Base-by-base conservation (phyloP, 2,888 invertebrate species). In the Imbricaverruca yamaguchii region DNA sequence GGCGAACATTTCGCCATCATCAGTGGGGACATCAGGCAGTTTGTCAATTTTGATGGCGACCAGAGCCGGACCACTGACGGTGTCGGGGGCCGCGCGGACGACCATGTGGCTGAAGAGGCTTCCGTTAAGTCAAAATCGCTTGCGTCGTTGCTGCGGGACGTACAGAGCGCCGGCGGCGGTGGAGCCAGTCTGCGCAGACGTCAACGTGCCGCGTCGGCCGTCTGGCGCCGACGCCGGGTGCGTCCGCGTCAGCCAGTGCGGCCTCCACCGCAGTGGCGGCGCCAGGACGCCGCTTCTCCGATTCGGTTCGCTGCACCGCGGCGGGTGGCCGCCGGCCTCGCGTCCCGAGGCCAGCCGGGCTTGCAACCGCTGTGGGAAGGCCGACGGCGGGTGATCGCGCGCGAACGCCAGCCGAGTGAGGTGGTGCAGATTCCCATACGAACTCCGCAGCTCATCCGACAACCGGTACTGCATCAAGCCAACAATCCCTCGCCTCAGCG, bases 1-100 rank as follows among this genome's bases (percentile, higher is more conserved):
- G 79, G 57, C 6, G 79, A 79, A 10, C 59, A 79, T 39, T 79
- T 57, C 25, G 79, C 79, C 25, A 57, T 79, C 23, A 79, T 79
- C 23, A 56, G 59, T 13, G 79, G 79, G 1, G 79, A 79, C 23
- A 57, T 57, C 57, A 79, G 23, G 12, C 12, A 79, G n/a, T 57
- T 79, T n/a, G 25, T 79, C 25, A 25, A 59, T 11, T 55, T 74
- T 9, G 74, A 74, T 21, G 21, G 55, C 10, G 11, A 55, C 12
- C 39, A 67, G 25, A 25, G 13, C 25, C 11, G 39, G 39, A 10
- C n/a, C 65, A 23, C 7, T 18, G 23, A 65, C 10, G 65, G 10
- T 0, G 23, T 23, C 15, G 18, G 23, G 1, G 23, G 23, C 7
- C 9, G 9, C 10, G 9, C n/a, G 3, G 23, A 9, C 9, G 8